Evolutionary conservation across 2,797 vertebrate genomes (phyloP).

Genomic region (Lacerta agilis): DNA sequence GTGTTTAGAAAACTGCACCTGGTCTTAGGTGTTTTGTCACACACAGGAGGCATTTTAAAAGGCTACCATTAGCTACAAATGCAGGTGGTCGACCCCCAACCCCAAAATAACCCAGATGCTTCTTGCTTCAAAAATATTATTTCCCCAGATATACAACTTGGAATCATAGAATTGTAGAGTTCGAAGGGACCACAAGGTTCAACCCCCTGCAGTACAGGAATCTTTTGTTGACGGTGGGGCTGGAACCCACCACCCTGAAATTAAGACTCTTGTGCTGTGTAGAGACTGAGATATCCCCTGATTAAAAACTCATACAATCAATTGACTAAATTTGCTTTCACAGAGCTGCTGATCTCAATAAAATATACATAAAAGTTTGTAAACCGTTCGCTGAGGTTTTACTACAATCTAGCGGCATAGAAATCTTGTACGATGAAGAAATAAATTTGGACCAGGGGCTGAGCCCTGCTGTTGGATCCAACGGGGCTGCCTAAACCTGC

Average conservation of each 20-base stretch:
- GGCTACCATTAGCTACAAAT: not conserved
- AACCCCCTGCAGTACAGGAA: too few species aligned
- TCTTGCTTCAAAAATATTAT: not conserved
- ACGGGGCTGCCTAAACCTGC: not conserved
- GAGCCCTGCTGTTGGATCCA: not conserved
- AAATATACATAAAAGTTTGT: not conserved
- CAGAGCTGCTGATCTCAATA: not conserved
- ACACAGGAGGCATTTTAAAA: not conserved
- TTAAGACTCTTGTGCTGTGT: too few species aligned
- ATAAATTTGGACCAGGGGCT: too few species aligned
- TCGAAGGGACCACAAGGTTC: too few species aligned
- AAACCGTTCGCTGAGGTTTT: too few species aligned
- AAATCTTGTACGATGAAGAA: too few species aligned
- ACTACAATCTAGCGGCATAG: too few species aligned
- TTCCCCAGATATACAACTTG: not conserved
- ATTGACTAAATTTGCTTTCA: not conserved
- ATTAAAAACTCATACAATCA: not conserved
- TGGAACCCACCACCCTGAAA: too few species aligned
- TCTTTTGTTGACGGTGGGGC: too few species aligned
- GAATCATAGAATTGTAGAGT: not conserved
- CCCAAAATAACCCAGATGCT: not conserved
- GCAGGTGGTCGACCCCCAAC: not conserved
- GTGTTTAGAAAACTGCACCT: not conserved
- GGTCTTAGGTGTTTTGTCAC: not conserved
- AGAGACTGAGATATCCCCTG: not conserved